phyloP scores from a whole-genome alignment of 2,888 invertebrate species.

The Pammene fasciana region DNA sequence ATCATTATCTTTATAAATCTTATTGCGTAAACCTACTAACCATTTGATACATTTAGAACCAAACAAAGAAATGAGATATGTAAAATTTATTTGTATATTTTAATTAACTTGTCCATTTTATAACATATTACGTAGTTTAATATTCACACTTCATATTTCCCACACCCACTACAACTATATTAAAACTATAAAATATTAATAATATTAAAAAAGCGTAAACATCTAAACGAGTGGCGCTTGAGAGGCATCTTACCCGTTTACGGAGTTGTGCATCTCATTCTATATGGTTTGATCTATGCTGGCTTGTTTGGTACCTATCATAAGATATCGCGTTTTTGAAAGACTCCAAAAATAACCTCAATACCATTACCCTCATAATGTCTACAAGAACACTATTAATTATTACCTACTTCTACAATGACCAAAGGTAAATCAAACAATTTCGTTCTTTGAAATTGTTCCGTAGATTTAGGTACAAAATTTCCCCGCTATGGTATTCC shows the following conservation, averaged over 20 bases:
- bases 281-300: slow-evolving; percentile 26
- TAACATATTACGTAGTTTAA: not conserved
- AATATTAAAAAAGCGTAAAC: slow-evolving; percentile 18
- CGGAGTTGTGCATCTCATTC: slow-evolving; percentile 41
- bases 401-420: too few species aligned
- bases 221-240: slow-evolving; percentile 20
- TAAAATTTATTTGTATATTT: not conserved
- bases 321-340: not conserved
- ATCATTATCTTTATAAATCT: too few species aligned
- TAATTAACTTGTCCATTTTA: not conserved
- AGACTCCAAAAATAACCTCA: not conserved
- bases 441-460: too few species aligned
- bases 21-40: too few species aligned
- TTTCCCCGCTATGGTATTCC: too few species aligned
- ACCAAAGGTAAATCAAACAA: too few species aligned
- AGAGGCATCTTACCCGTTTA: slow-evolving; percentile 22
- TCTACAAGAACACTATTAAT: too few species aligned
- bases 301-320: not conserved
- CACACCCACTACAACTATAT: slow-evolving; percentile 16
- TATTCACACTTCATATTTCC: slow-evolving; percentile 6
- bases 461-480: too few species aligned
- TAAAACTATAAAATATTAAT: slow-evolving; percentile 8
- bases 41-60: too few species aligned
- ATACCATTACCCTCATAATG: too few species aligned
- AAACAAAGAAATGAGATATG: too few species aligned